These are phyloP conservation scores for Entomobrya multifasciata DNA, from an alignment of 2,888 invertebrate genomes.

Conservation along the genomic window DNA sequence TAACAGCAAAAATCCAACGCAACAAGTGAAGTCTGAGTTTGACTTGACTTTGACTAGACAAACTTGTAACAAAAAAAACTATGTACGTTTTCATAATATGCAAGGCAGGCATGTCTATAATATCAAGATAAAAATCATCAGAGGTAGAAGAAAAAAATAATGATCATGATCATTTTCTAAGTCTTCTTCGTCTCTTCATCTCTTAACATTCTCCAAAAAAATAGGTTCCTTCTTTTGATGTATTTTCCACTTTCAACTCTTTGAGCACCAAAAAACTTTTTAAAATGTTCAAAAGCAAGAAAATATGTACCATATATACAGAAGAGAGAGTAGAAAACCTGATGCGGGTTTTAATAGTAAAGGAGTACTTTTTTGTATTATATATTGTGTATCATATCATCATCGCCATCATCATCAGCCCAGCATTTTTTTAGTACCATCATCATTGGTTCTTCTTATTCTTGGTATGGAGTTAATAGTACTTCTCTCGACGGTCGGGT, in stretches of 20 bases:
- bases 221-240: slow-evolving; percentile 58
- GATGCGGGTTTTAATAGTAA: slow-evolving; percentile 56
- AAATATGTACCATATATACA: neutral
- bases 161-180: slow-evolving; percentile 56
- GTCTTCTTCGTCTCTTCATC: slow-evolving; percentile 24
- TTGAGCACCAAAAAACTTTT: slow-evolving; percentile 27
- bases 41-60: slow-evolving; percentile 57
- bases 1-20: slow-evolving; percentile 47
- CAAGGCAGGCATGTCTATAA: too few species aligned
- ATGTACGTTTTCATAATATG: slow-evolving; percentile 54
- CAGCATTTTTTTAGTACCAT: neutral
- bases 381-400: neutral
- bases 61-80: slow-evolving; percentile 59
- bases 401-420: too few species aligned
- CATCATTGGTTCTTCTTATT: too few species aligned
- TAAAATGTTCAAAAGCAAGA: slow-evolving; percentile 34
- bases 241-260: slow-evolving; percentile 61
- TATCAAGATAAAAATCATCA: slow-evolving; percentile 56
- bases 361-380: slow-evolving; percentile 12
- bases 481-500: too few species aligned
- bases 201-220: slow-evolving; percentile 44
- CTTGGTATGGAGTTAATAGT: too few species aligned
- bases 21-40: too few species aligned
- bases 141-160: slow-evolving; percentile 64
- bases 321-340: slow-evolving; percentile 5